Percentiles rank a stretch among this genome's conserved stretches.
Conservation (phyloP, 2,888 invertebrate species). For the Ferdinandea cuprea region DNA sequence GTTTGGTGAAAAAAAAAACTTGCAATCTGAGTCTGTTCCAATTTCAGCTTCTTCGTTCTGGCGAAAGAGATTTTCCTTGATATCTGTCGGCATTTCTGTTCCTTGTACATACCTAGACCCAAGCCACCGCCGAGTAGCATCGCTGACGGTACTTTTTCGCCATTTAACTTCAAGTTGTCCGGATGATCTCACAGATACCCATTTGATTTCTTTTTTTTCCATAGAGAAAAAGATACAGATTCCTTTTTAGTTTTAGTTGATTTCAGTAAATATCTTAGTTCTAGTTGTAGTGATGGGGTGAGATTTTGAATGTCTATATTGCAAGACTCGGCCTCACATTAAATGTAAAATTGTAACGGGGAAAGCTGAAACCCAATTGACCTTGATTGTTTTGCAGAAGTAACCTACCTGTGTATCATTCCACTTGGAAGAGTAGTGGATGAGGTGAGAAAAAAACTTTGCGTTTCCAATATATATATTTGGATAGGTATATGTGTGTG, state of each 20-base stretch:
- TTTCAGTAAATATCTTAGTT: conserved; percentile 62
- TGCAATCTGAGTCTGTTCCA: conserved; percentile 16
- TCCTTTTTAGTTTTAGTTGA: conserved; percentile 24
- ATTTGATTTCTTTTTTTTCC: conserved; percentile 43
- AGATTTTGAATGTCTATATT: background rate
- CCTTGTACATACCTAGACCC: conserved; percentile 2
- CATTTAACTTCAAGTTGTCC: conserved; percentile 55
- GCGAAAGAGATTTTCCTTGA: conserved; percentile 3
- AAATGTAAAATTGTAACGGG: background rate
- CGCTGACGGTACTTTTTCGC: conserved; percentile 33
- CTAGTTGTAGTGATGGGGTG: conserved; percentile 1
- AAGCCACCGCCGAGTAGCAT: background rate
- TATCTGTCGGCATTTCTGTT: conserved; percentile 1
- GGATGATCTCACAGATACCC: conserved; percentile 65
- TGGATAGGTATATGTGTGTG: background rate
- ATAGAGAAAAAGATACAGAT: conserved; percentile 20
- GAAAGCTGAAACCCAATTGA: conserved; percentile 46
- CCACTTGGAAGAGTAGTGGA: conserved; percentile 4
- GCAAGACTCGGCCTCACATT: conserved; percentile 7
- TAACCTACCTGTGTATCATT: too few relatives aligned
- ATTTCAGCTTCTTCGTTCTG: conserved; percentile 13
- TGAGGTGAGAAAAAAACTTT: conserved; percentile 45
- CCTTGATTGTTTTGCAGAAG: conserved; percentile 62
- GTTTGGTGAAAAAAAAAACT: conserved; percentile 1
- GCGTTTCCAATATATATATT: conserved; percentile 21